Percentiles rank a stretch among this genome's conserved stretches.
phyloP scores from a whole-genome alignment of 37 sponge, comb jelly and placozoan species.

The Sycon ciliatum region DNA sequence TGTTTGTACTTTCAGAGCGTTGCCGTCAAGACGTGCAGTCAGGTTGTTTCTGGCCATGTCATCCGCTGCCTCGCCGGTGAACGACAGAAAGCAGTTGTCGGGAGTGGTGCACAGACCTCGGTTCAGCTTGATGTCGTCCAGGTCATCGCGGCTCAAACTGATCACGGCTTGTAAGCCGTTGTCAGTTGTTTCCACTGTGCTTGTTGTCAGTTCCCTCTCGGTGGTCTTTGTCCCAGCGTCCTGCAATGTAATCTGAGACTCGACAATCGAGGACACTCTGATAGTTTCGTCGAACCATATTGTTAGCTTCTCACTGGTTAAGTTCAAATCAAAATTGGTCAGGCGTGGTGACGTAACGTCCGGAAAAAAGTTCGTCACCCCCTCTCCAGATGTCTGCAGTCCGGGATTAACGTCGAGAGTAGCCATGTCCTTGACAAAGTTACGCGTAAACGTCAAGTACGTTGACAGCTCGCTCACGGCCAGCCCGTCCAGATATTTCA shows the following conservation, averaged over 20 bases:
- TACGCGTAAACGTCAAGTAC: conserved; percentile 41
- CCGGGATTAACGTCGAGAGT: too few relatives aligned
- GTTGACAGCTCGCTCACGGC: conserved; percentile 50
- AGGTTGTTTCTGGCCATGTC: conserved; percentile 55
- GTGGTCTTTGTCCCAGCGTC: background rate
- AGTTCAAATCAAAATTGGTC: conserved; percentile 54
- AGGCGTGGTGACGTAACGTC: conserved; percentile 67
- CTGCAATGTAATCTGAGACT: background rate
- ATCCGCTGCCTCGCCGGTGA: conserved; percentile 20
- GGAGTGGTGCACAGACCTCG: conserved; percentile 30
- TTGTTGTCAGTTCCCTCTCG: background rate
- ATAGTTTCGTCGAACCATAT: conserved; percentile 76
- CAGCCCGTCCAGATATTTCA: conserved; percentile 46
- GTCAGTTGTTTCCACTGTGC: background rate
- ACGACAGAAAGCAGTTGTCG: conserved; percentile 35
- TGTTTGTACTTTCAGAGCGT: background rate
- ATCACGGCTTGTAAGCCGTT: conserved; percentile 19
- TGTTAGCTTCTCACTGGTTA: conserved; percentile 46
- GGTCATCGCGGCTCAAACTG: conserved; percentile 37
- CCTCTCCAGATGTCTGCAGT: conserved; percentile 16
- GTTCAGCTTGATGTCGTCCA: conserved; percentile 40
- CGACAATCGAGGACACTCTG: conserved; percentile 36
- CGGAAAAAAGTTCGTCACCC: conserved; percentile 45
- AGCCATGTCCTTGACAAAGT: conserved; percentile 48
- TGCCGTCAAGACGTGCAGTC: background rate